Percentiles rank a stretch among this genome's conserved stretches.
Evolutionary conservation across 2,113 vertebrate genomes (phyloP).

Genomic region (Camelus bactrianus): DNA sequence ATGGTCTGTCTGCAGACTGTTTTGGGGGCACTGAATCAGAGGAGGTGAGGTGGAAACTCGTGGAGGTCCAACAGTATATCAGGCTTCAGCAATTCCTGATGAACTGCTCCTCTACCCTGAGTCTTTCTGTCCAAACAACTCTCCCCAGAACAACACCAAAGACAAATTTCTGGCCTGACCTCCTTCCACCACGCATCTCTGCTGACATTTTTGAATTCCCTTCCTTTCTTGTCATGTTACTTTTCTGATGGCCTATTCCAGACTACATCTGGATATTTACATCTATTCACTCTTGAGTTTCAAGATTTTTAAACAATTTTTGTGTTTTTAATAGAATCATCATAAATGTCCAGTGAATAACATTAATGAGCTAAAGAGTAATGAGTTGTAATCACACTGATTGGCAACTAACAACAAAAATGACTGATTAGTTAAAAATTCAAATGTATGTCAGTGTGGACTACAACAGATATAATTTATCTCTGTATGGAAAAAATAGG

Average conservation of each 20-base stretch:
- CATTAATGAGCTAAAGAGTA: background rate
- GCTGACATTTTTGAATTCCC: background rate
- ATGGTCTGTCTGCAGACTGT: background rate
- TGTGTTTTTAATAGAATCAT: background rate
- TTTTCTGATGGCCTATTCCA: background rate
- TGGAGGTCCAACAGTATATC: background rate
- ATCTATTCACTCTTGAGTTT: background rate
- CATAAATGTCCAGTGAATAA: conserved; percentile 20
- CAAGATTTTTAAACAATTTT: conserved; percentile 2
- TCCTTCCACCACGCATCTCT: background rate
- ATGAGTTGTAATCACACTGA: background rate
- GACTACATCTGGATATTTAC: background rate
- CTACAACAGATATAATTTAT: background rate
- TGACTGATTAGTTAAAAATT: background rate
- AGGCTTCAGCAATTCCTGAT: background rate
- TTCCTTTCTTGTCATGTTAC: background rate
- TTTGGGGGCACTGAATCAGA: background rate
- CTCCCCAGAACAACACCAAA: background rate
- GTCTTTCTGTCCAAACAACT: background rate
- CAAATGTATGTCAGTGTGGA: background rate
- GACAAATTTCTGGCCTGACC: too few species aligned
- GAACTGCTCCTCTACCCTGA: rapidly evolving
- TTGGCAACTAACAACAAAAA: background rate
- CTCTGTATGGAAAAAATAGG: background rate
- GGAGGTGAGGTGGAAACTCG: background rate